Base-by-base conservation (phyloP, 2,888 invertebrate genomes). In the Mythimna pallens region DNA sequence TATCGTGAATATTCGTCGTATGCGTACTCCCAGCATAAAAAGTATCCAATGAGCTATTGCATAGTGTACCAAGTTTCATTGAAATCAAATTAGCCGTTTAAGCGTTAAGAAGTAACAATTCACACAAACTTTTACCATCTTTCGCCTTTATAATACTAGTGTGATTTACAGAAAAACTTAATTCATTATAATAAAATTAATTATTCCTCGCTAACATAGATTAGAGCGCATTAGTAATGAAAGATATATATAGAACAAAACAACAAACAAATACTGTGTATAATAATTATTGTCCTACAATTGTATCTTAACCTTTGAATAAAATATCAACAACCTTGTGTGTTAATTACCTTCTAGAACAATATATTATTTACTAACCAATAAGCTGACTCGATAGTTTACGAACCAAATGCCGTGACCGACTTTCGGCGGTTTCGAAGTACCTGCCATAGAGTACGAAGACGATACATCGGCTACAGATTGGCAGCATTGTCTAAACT, bases 331-430 rank as follows among this genome's bases (percentile, higher is more conserved):
- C 12, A 50, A 12, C 50, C 52, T 75, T 66, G 70, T 73, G 47
- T 30, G 69, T 67, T 69, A 64, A 68, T 65, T 62, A 69, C 70
- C 12, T 68, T 65, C 52, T 61, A n/a, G 84, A 73, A 65, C 20
- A 34, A 71, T 83, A 65, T 67, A 83, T 77, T 83, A 83, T 83
- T 81, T 57, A 81, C 14, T 9, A 68, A 25, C 62, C 40, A 73
- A 80, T 83, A 73, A 62, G 65, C 64, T 68, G 71, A 70, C 57
- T 73, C 69, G 52, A 66, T 75, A 81, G 70, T 50, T 72, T 57
- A 59, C 54, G 66, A 61, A n/a, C 50, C 34, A 81, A 86, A 84
- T 86, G 59, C 54, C 74, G 47, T 72, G 81, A 67, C 59, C 78
- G 58, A 70, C 65, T 58, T 65, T 77, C 62, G 64, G 6, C 43